Percentiles rank a stretch among this genome's conserved stretches.
phyloP scores from a whole-genome alignment of 2,113 vertebrate genomes.

The Myrmecophaga tridactyla region DNA sequence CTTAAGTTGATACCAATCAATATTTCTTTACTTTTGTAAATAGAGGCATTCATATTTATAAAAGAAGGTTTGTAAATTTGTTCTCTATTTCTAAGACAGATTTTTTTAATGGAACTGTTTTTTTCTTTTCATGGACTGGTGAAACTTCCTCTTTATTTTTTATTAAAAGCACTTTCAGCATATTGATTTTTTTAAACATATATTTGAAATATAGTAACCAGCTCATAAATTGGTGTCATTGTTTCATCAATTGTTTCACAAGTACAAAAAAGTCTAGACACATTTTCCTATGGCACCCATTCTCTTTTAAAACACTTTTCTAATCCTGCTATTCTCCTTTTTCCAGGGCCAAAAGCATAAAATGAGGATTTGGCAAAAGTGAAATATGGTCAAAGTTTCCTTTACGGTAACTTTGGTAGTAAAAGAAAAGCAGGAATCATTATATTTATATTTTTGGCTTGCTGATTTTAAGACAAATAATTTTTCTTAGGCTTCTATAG shows the following conservation, averaged over 20 bases:
- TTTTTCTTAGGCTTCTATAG: background rate
- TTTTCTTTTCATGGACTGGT: background rate
- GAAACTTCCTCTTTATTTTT: background rate
- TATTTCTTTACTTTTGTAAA: background rate
- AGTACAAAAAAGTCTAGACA: background rate
- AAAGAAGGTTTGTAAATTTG: background rate
- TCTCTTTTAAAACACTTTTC: slow-evolving; percentile 30
- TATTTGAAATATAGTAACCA: background rate
- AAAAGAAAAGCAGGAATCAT: background rate
- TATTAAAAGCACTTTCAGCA: background rate
- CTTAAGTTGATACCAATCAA: background rate
- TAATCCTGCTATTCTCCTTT: background rate
- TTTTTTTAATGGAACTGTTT: background rate
- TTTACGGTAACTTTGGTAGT: too few relatives aligned
- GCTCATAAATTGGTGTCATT: background rate
- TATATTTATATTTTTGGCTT: slow-evolving; percentile 3
- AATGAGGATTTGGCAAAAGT: slow-evolving; percentile 35
- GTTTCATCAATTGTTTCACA: background rate
- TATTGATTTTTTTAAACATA: background rate
- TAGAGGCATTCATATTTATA: background rate
- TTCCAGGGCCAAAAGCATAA: background rate
- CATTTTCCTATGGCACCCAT: background rate
- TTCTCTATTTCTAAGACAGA: background rate
- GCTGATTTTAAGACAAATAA: slow-evolving; percentile 1
- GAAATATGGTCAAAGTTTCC: background rate